phyloP scores from a whole-genome alignment of 2,113 vertebrate species.

The Melozone crissalis region DNA sequence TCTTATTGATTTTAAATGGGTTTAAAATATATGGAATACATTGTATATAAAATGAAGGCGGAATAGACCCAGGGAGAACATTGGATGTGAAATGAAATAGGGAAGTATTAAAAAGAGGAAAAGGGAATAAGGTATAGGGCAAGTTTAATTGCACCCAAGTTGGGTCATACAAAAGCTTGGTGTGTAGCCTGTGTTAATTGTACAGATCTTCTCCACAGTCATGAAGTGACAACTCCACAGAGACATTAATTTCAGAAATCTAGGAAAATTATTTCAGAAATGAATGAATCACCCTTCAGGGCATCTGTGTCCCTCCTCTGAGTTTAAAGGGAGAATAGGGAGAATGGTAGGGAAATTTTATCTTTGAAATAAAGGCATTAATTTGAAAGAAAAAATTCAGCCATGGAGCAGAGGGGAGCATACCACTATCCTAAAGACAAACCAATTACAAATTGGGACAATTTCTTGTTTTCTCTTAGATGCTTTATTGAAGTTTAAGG shows the following conservation, averaged over 20 bases:
- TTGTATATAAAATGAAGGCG: background rate
- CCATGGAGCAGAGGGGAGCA: background rate
- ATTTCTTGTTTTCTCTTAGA: slow-evolving; percentile 47
- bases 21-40: background rate
- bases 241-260: background rate
- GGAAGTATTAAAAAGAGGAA: background rate
- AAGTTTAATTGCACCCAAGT: background rate
- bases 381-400: background rate
- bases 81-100: background rate
- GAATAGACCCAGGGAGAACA: background rate
- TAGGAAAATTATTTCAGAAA: background rate
- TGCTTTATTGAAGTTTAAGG: slow-evolving; percentile 11
- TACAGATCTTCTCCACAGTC: background rate
- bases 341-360: background rate
- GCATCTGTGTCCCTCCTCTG: background rate
- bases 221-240: background rate
- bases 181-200: background rate
- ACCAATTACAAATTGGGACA: background rate
- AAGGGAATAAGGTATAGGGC: background rate
- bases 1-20: background rate
- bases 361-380: background rate
- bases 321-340: background rate
- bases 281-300: background rate
- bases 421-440: background rate
- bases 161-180: background rate